Percentiles rank a stretch among this genome's conserved stretches.
These are phyloP conservation scores for Melitaea athalia DNA, from an alignment of 2,888 invertebrate species.

Conservation along the genomic window DNA sequence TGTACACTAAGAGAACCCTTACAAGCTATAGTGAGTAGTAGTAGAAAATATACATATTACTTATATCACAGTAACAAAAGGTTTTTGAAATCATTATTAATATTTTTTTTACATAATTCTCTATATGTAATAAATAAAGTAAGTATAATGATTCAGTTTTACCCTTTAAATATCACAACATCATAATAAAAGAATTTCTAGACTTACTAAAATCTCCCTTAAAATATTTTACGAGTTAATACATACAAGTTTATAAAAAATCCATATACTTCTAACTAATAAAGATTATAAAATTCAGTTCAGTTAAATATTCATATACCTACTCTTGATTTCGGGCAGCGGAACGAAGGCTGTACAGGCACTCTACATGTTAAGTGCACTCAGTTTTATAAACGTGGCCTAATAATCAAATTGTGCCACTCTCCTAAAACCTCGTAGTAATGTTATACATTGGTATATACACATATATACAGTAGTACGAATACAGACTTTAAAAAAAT, in stretches of 20 bases:
- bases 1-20: no score
- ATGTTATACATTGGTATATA: background rate
- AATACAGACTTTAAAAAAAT: no score
- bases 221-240: background rate
- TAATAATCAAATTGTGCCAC: conserved; percentile 28
- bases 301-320: conserved; percentile 5
- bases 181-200: no score
- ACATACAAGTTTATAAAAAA: background rate
- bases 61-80: no score
- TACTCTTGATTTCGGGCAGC: background rate
- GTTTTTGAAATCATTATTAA: no score
- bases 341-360: background rate
- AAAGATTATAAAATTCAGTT: background rate
- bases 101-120: no score
- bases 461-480: background rate
- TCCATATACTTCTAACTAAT: background rate
- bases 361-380: conserved; percentile 22
- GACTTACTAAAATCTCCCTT: no score
- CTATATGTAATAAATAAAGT: no score
- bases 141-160: no score
- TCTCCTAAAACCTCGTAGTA: conserved; percentile 10
- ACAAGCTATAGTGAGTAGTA: no score
- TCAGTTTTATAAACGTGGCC: conserved; percentile 28
- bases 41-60: no score
- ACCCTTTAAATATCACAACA: no score